phyloP scores from a whole-genome alignment of 2,113 vertebrate genomes.

The Cisticola juncidis region DNA sequence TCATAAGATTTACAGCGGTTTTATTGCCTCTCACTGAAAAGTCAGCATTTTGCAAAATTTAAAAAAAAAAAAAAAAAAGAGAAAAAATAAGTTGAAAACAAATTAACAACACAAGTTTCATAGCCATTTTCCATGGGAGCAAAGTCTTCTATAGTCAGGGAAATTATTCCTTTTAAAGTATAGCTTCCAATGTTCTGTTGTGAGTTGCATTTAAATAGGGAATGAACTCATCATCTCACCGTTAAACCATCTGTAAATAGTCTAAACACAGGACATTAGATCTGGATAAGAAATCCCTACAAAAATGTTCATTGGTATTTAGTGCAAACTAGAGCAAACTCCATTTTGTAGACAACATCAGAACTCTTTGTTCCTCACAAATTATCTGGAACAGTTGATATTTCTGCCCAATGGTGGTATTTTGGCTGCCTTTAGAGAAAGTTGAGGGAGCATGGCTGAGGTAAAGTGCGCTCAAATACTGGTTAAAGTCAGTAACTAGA shows the following conservation, averaged over 20 bases:
- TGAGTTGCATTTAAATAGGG: not conserved
- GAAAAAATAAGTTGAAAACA: not conserved
- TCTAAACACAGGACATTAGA: not conserved
- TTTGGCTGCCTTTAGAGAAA: not conserved
- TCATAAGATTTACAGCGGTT: not conserved
- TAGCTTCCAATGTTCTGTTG: not conserved
- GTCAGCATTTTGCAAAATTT: not conserved
- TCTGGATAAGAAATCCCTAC: not conserved
- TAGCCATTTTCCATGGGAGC: not conserved
- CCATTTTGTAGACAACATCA: not conserved
- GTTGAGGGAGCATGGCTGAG: not conserved
- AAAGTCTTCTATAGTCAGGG: not conserved
- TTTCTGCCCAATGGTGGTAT: not conserved
- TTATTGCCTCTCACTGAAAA: not conserved
- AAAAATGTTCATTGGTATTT: not conserved
- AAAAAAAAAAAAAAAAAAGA: not conserved
- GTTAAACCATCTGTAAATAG: not conserved
- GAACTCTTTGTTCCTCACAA: not conserved
- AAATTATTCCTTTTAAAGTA: not conserved
- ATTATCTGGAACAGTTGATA: not conserved
- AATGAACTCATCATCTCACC: not conserved
- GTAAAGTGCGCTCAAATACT: not conserved
- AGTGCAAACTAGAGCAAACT: not conserved
- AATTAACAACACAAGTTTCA: not conserved
- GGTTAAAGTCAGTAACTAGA: not conserved